Base-by-base conservation (phyloP, 2,797 vertebrate genomes). In the Varecia variegata region DNA sequence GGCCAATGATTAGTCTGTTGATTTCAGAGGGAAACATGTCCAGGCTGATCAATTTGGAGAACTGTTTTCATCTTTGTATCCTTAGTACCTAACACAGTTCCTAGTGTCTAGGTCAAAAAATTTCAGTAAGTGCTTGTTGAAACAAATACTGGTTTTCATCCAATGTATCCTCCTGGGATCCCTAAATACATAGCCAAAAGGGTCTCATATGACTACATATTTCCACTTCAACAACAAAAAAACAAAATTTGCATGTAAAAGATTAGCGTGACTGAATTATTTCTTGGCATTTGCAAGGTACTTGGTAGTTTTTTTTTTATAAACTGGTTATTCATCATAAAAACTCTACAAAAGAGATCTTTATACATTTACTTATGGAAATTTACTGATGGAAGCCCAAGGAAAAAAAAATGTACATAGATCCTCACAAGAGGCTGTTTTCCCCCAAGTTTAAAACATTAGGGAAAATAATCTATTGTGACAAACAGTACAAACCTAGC, bases 271-370 rank as follows among this genome's bases (percentile, higher is more conserved):
- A 93, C 27, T 68, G 82, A 93, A 77, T 90, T 96, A 92, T 92
- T 97, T 96, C 45, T 93, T 94, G 58, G 58, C 70, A 88, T 76
- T 94, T 79, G 23, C 17, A 95, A 91, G 76, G 35, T 38, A 94
- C 50, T 96, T 87, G 30, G 60, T 71, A 95, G 88, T 80, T 84
- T 96, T 65, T 32, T 96, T 65, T 18, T 93, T 54, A 52, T 32
- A 25, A 91, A 85, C 68, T 54, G n/a, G 20, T 52, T 89, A 18
- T 89, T 87, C 18, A 84, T 95, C 23, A 79, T 91, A 76, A 95
- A 92, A 90, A 56, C 20, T 86, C 20, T n/a, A 58, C 17, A 18
- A 70, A 92, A 88, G 10, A 14, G 13, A 86, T 40, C 21, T 45
- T 92, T 88, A 65, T 30, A 50, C 93, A 84, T 87, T 82, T 80